These are phyloP conservation scores for Falco rusticolus DNA, from an alignment of 2,797 vertebrate species.

Conservation along the genomic window DNA sequence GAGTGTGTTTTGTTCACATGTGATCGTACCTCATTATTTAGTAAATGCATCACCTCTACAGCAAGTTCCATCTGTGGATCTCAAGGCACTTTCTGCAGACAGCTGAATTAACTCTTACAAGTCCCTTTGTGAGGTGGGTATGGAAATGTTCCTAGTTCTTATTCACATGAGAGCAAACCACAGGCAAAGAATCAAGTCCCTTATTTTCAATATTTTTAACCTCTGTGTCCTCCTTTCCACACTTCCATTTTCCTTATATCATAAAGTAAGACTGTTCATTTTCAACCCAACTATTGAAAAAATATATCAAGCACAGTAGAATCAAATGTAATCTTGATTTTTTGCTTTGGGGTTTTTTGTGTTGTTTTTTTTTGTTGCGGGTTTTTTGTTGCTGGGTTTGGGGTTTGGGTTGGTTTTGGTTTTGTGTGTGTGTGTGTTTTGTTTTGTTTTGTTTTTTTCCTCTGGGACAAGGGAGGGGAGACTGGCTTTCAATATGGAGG, in stretches of 20 bases:
- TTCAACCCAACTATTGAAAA: background rate
- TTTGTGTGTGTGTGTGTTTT: background rate
- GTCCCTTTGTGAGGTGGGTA: background rate
- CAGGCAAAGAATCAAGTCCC: background rate
- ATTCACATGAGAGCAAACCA: background rate
- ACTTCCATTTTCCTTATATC: background rate
- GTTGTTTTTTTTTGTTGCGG: too few relatives aligned
- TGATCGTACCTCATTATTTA: background rate
- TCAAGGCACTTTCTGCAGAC: slow-evolving; percentile 1
- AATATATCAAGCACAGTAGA: background rate
- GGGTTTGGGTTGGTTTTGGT: too few relatives aligned
- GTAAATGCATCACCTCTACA: background rate
- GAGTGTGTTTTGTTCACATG: background rate
- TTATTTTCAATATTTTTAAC: background rate
- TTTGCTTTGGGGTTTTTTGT: background rate
- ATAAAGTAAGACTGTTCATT: background rate
- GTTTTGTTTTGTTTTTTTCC: background rate
- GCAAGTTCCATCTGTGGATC: slow-evolving; percentile 22
- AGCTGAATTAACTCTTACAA: background rate
- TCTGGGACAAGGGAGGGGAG: background rate
- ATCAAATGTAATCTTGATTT: background rate
- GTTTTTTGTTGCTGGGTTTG: background rate
- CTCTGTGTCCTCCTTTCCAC: background rate
- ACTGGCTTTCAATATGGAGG: background rate
- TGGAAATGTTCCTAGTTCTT: background rate